Evolutionary conservation across 37 sponge, comb jelly and placozoan species (phyloP), one percentile per base, ranked within the genome.

Genomic region (Aplysina aerophoba): DNA sequence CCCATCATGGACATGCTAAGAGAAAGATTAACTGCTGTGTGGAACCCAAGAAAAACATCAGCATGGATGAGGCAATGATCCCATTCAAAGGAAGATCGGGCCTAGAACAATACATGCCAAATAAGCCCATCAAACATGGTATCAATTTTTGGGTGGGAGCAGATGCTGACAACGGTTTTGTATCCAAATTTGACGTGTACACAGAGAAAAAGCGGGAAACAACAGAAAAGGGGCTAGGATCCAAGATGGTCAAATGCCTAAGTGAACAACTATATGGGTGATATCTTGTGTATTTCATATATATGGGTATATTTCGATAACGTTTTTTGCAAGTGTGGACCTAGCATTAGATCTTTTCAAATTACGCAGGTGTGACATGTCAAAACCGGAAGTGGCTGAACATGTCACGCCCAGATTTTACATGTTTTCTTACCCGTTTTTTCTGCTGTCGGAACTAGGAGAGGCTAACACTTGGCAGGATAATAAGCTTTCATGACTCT

Each of bases 21-120:
- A 41, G 33, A 69, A 30, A 22, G 68, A 22, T 38, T 83, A 24
- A 12, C 40, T 0, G 69, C 31, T 0, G 15, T 16, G 21, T 85
- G 74, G 36, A 62, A 62, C 27, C 79, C 63, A 24, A 35, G n/a
- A 27, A 73, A 80, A 78, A 85, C 78, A 60, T 44, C 27, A 41
- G 38, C 16, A 60, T 85, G 14, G 86, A 73, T 37, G 86, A 85
- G 33, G 86, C 86, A 22, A 85, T 85, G 86, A 55, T 85, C 24
- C 54, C 36, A n/a, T 85, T 85, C 78, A 77, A 77, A 8, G 86
- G 86, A 11, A 21, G 82, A 11, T 86, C 80, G 1, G 21, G 53
- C 55, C 54, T 86, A n/a, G 78, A 86, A 59, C 86, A 86, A 33
- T 86, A 78, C 31, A 14, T 86, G 37, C 79, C 80, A 0, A 11